A percentile compares a stretch with the other conserved stretches of the same genome.
Conservation (phyloP, 2,797 vertebrate genomes). For the Acipenser oxyrinchus region DNA sequence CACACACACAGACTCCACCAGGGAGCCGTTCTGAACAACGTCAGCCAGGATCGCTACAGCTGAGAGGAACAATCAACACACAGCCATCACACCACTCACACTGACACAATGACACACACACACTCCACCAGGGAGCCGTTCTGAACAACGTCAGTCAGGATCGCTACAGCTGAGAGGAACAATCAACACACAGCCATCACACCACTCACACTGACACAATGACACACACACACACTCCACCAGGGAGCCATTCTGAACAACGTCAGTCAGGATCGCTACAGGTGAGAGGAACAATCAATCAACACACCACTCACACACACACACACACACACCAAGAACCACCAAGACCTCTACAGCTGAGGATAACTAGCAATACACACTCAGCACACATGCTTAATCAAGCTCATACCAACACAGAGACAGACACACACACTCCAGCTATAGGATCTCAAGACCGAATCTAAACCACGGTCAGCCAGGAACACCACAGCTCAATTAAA, state of each 20-base stretch:
- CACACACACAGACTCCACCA: too few relatives aligned
- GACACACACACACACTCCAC: too few relatives aligned
- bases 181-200: not conserved
- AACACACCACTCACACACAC: not conserved
- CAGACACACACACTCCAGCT: not conserved
- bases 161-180: slow-evolving; percentile 50
- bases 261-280: slow-evolving; percentile 39
- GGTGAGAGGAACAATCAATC: slow-evolving; percentile 28
- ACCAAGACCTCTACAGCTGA: not conserved
- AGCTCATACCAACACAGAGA: not conserved
- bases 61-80: slow-evolving; percentile 28
- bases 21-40: slow-evolving; percentile 75
- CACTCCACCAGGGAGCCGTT: slow-evolving; percentile 6
- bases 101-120: not conserved
- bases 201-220: too few relatives aligned
- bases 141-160: too few relatives aligned
- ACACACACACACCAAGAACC: too few relatives aligned
- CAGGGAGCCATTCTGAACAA: slow-evolving; percentile 4
- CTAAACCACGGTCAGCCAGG: too few relatives aligned
- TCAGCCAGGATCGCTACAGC: slow-evolving; percentile 88
- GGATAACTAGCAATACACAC: not conserved
- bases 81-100: not conserved
- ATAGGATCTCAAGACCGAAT: too few relatives aligned
- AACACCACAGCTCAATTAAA: too few relatives aligned
- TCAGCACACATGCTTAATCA: not conserved